Conservation (phyloP, 1,140 invertebrate species). For the Meloidogyne chitwoodi region DNA sequence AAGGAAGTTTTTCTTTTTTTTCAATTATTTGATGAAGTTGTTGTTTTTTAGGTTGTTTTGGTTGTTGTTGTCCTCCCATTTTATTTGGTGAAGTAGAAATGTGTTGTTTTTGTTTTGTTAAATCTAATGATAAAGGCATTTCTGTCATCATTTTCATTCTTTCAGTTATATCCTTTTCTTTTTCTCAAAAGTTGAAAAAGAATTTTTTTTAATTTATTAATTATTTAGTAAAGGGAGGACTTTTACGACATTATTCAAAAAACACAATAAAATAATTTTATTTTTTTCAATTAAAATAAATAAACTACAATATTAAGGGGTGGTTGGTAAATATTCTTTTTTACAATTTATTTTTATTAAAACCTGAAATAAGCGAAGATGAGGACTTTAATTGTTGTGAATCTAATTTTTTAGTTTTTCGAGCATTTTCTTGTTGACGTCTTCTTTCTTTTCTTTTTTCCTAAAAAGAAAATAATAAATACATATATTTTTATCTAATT, state of each 20-base stretch:
- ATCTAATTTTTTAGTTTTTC: conserved; percentile 74
- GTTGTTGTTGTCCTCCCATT: conserved; percentile 27
- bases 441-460: conserved; percentile 93
- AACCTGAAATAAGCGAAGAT: too few relatives aligned
- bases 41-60: conserved; percentile 30
- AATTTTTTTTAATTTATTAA: too few relatives aligned
- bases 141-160: neutral
- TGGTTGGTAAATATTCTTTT: too few relatives aligned
- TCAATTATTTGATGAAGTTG: neutral
- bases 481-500: too few relatives aligned
- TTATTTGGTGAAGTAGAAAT: neutral
- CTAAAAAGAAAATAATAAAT: too few relatives aligned
- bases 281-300: too few relatives aligned
- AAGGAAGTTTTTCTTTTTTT: conserved; percentile 69
- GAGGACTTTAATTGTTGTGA: neutral
- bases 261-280: too few relatives aligned
- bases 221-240: too few relatives aligned
- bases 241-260: too few relatives aligned
- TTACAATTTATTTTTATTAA: too few relatives aligned
- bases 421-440: conserved; percentile 86
- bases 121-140: neutral
- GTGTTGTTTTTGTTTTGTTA: neutral
- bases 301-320: too few relatives aligned
- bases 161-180: neutral
- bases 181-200: too few relatives aligned